phyloP scores from a whole-genome alignment of 1,140 invertebrate genomes.

The Rhopalosiphum maidis region DNA sequence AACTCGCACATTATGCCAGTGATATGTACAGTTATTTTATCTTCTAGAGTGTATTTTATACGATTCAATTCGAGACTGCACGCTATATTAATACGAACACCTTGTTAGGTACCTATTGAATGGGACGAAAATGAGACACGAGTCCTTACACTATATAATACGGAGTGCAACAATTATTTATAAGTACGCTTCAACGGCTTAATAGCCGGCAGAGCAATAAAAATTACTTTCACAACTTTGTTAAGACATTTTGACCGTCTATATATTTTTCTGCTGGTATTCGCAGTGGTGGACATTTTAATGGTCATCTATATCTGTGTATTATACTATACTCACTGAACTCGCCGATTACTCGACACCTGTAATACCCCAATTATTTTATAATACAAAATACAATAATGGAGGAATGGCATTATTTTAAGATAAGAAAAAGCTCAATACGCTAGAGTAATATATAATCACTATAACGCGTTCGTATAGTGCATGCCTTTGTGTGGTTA shows the following conservation, averaged over 20 bases:
- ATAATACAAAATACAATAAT: not conserved
- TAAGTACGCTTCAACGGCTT: constrained; percentile 2
- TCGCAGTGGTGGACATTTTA: not conserved
- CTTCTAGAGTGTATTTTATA: not conserved
- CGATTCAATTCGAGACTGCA: not conserved
- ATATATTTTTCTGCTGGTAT: not conserved
- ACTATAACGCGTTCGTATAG: not conserved
- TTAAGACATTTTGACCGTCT: not conserved
- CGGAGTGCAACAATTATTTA: constrained; percentile 34
- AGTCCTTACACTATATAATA: not conserved
- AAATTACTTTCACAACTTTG: constrained; percentile 17
- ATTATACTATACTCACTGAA: not conserved
- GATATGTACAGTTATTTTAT: not conserved
- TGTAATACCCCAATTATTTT: not conserved
- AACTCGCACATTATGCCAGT: not conserved
- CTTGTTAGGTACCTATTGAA: not conserved
- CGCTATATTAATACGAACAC: not conserved
- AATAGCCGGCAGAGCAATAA: not conserved
- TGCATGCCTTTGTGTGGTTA: not conserved
- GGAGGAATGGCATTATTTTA: too few species aligned
- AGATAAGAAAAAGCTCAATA: not conserved
- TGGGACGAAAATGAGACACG: not conserved
- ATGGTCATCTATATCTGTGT: not conserved
- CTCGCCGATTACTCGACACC: not conserved
- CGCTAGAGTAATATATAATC: not conserved